phyloP scores from a whole-genome alignment of 2,797 vertebrate genomes.

The Chelmon rostratus region DNA sequence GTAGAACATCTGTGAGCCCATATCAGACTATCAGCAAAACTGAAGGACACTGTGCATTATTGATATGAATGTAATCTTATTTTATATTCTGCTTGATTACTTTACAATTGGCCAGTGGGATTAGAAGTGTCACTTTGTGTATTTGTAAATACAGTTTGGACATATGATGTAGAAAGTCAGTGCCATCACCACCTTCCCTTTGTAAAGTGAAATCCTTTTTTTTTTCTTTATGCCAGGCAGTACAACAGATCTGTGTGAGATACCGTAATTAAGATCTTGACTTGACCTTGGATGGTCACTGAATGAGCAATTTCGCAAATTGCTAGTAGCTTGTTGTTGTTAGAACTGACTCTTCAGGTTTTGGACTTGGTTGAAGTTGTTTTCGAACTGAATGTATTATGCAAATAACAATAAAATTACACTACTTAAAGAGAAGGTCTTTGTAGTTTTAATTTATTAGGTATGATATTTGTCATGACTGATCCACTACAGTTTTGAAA shows the following conservation, averaged over 20 bases:
- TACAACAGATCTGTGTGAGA: slow-evolving; percentile 43
- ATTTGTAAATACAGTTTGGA: slow-evolving; percentile 68
- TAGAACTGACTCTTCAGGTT: slow-evolving; percentile 61
- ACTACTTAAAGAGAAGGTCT: slow-evolving; percentile 49
- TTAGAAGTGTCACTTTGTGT: slow-evolving; percentile 47
- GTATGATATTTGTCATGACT: background rate
- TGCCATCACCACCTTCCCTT: slow-evolving; percentile 56
- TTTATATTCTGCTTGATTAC: slow-evolving; percentile 43
- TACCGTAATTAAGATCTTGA: slow-evolving; percentile 32
- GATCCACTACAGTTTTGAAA: background rate
- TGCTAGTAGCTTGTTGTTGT: slow-evolving; percentile 49
- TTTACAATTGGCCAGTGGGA: slow-evolving; percentile 31
- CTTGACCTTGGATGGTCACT: slow-evolving; percentile 26
- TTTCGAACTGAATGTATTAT: slow-evolving; percentile 88
- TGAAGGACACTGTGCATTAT: slow-evolving; percentile 25
- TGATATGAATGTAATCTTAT: slow-evolving; percentile 50
- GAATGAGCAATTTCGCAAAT: slow-evolving; percentile 42
- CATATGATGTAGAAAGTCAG: slow-evolving; percentile 52
- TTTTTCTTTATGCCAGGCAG: slow-evolving; percentile 44
- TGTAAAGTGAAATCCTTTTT: slow-evolving; percentile 48
- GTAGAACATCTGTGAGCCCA: slow-evolving; percentile 25
- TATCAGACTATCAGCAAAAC: slow-evolving; percentile 34
- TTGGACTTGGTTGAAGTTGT: slow-evolving; percentile 76
- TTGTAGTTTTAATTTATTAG: slow-evolving; percentile 5
- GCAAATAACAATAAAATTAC: slow-evolving; percentile 79